Evolutionary conservation across 2,797 vertebrate species (phyloP).

Genomic region (Acomys russatus): DNA sequence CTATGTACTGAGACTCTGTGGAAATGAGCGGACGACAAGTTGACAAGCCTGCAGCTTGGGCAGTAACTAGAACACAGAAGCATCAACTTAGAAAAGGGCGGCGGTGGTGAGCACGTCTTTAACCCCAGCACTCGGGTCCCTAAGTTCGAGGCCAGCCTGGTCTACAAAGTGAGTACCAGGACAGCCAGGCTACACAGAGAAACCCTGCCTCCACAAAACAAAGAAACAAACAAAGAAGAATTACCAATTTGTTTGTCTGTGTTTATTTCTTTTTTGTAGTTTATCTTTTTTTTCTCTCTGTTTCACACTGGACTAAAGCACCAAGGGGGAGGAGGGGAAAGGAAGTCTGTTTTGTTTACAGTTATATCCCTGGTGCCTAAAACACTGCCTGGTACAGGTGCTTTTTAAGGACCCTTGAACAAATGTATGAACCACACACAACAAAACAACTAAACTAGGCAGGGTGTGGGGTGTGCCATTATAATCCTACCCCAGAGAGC

Average conservation of each 20-base stretch:
- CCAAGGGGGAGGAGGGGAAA: slow-evolving; percentile 5
- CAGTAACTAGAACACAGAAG: background rate
- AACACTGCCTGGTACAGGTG: slow-evolving; percentile 14
- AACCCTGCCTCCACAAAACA: background rate
- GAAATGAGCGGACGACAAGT: background rate
- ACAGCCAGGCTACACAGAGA: background rate
- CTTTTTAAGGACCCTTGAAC: slow-evolving; percentile 43
- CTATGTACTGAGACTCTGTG: background rate
- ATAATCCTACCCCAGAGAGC: background rate
- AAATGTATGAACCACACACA: background rate
- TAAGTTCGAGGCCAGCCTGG: background rate
- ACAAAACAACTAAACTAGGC: background rate
- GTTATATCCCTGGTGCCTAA: slow-evolving; percentile 31
- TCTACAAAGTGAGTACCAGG: background rate
- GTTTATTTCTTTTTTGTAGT: slow-evolving; percentile 28
- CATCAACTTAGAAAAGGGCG: background rate
- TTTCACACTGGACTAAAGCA: slow-evolving; percentile 48
- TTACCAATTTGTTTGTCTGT: background rate
- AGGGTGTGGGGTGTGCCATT: no score
- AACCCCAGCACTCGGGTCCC: background rate
- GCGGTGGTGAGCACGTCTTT: accelerated
- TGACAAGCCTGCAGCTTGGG: background rate
- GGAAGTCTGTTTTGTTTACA: slow-evolving; percentile 29
- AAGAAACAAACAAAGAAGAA: background rate
- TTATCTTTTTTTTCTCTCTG: background rate